Evolutionary conservation across 2,888 invertebrate genomes (phyloP), one percentile per base, ranked within the genome.

Genomic region (Nymphalis c-album): DNA sequence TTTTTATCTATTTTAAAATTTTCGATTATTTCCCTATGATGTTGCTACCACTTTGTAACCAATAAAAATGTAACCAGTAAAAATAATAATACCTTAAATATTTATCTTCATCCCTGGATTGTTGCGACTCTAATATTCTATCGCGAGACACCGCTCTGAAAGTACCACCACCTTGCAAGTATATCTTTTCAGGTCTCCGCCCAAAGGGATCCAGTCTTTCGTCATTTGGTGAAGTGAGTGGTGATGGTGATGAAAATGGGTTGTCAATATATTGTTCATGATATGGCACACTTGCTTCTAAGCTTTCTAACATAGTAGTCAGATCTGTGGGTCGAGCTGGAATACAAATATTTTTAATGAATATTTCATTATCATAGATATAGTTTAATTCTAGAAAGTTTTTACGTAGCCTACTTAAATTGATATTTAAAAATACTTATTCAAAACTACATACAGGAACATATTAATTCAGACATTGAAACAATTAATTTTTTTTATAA

Each of bases 191-290:
- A 0, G 89, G 87, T 75, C 90, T 84, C 7, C 85, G 75, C 3
- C 85, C 80, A 45, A 92, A 92, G 0, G 89, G 90, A 31, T 86
- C 82, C 22, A 87, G 60, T 63, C 87, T 77, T 16, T 92, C 92
- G 78, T 92, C 93, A 68, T 91, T 93, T 0, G 93, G 93, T 63
- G 93, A 92, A 7, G 93, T 93, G 4, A 93, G 77, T 0, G 92
- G 92, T 20, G 93, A 93, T 1, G 93, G 93, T 64, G 93, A 93
- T 3, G 93, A 93, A 75, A 93, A 93, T 0, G 93, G 93, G 68
- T 93, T 93, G 76, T 93, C 93, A 60, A 93, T 91, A 71, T 92
- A 92, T 65, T 90, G 90, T 26, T 92, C 92, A 48, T 90, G 85
- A 71, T 87, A 92, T 2, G 86, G 83, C 65, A 87, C 85, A 60